Percentiles rank a stretch among this genome's conserved stretches.
phyloP scores from a whole-genome alignment of 2,113 vertebrate species.

The Callionymus lyra region DNA sequence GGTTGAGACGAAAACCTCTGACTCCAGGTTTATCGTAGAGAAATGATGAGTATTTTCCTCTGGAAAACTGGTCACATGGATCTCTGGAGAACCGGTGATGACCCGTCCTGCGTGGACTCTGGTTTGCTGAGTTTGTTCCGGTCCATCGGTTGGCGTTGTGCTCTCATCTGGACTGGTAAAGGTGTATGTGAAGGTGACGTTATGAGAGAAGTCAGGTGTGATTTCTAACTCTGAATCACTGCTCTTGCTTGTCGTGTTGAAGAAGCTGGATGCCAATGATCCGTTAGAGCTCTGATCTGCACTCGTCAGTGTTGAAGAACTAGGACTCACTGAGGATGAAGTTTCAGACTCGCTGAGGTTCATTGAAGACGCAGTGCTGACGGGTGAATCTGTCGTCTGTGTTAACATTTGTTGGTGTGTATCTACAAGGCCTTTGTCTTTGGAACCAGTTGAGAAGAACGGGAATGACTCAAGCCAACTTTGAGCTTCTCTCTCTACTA shows the following conservation, averaged over 20 bases:
- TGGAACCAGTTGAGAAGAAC: slow-evolving; percentile 12
- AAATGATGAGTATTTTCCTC: slow-evolving; percentile 5
- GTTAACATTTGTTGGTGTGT: slow-evolving; percentile 10
- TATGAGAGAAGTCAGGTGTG: slow-evolving; percentile 8
- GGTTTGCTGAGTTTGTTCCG: slow-evolving; percentile 14
- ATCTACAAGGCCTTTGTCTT: slow-evolving; percentile 12
- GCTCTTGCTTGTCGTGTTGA: slow-evolving; percentile 20
- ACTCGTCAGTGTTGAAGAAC: slow-evolving; percentile 7
- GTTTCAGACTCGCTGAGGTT: slow-evolving; percentile 13
- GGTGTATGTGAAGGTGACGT: slow-evolving; percentile 22
- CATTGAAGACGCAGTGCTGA: slow-evolving; percentile 3
- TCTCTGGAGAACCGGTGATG: too few species aligned
- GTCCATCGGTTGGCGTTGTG: slow-evolving; percentile 5
- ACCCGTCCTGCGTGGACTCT: background rate
- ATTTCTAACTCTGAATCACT: slow-evolving; percentile 33
- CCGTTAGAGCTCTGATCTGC: slow-evolving; percentile 19
- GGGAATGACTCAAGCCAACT: slow-evolving; percentile 80
- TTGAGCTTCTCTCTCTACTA: slow-evolving; percentile 73
- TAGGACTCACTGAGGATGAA: slow-evolving; percentile 15
- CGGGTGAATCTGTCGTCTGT: slow-evolving; percentile 16
- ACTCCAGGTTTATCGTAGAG: too few species aligned
- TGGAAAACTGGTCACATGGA: slow-evolving; percentile 1
- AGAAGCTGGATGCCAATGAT: slow-evolving; percentile 6
- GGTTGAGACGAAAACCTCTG: too few species aligned
- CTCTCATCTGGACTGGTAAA: slow-evolving; percentile 1